Base-by-base conservation (phyloP, 2,797 vertebrate genomes). In the Chaenodraco wilsoni region DNA sequence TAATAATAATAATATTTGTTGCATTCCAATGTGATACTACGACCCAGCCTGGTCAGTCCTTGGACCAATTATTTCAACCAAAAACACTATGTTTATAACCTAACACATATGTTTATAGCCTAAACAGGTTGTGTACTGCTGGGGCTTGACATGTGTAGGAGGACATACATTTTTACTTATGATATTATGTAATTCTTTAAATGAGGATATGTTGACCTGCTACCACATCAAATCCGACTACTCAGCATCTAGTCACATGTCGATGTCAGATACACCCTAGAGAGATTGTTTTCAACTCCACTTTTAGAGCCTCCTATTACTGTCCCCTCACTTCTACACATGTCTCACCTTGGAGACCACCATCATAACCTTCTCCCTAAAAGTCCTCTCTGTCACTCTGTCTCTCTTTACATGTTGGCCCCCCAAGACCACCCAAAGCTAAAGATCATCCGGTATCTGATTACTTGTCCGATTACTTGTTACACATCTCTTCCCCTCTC, bases 371-470 rank as follows among this genome's bases (percentile, higher is more conserved):
- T 37, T 65, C 12, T 50, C 5, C 41, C 58, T 15, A 14, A 9
- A 59, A 51, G 52, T 62, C 7, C 14, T 62, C 4, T 31, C 49
- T 66, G 23, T 72, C 66, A 52, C 51, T 57, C 16, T 45, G 16
- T 82, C 44, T 21, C 19, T 57, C 31, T 72, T 48, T 33, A 65
- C 72, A 85, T 86, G 69, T 67, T 74, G 70, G 31, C 81, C 66
- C 37, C 56, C 52, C 46, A 57, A 40, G 84, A 87, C 88, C 88
- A 83, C 85, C 88, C 87, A 86, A 73, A 69, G 72, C 75, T 90
- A 81, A 92, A 93, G 74, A 92, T 94, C 90, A 88, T 82, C 84
- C 68, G 85, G 64, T 83, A 80, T 85, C 82, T 78, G 74, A 67
- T 78, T 74, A 63, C 70, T 77, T 76, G 68, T 84, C 76, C 67